phyloP scores from a whole-genome alignment of 2,113 vertebrate species.

The Nothobranchius furzeri region DNA sequence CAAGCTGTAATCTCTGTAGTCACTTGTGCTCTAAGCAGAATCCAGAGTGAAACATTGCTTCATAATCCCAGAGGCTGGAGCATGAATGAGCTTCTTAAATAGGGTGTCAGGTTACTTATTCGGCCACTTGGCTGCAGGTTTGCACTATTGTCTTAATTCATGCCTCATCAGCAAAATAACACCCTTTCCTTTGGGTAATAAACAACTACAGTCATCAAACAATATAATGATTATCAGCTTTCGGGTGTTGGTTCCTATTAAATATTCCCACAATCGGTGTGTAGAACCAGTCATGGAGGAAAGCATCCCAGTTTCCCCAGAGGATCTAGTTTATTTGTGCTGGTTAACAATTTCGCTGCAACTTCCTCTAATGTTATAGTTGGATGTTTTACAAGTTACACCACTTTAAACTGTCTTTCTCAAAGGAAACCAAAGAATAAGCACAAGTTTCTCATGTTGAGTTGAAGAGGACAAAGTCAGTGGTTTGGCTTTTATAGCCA shows the following conservation, averaged over 20 bases:
- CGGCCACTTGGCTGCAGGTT: not conserved
- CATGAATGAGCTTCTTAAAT: conserved; percentile 24
- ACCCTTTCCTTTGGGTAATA: conserved; percentile 28
- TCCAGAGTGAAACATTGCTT: conserved; percentile 9
- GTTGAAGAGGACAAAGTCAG: no score
- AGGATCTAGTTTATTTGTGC: conserved; percentile 5
- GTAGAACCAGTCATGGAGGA: not conserved
- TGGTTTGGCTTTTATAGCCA: no score
- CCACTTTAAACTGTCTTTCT: not conserved
- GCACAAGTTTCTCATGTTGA: no score
- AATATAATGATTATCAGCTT: conserved; percentile 34
- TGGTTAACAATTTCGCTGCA: conserved; percentile 1
- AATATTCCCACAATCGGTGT: no score
- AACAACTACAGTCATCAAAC: not conserved
- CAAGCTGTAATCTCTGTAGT: not conserved
- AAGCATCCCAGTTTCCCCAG: not conserved
- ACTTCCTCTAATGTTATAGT: conserved; percentile 17
- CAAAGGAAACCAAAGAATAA: not conserved
- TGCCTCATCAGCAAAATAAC: conserved; percentile 30
- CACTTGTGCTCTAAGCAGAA: conserved; percentile 1
- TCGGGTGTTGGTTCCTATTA: not conserved
- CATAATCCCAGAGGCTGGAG: conserved; percentile 2
- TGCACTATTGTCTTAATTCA: conserved; percentile 8
- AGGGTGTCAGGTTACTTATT: not conserved
- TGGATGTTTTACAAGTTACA: conserved; percentile 4